A percentile compares a stretch with the other conserved stretches of the same genome.
Evolutionary conservation across 2,888 invertebrate genomes (phyloP).

Genomic region (Dryococelus australis): DNA sequence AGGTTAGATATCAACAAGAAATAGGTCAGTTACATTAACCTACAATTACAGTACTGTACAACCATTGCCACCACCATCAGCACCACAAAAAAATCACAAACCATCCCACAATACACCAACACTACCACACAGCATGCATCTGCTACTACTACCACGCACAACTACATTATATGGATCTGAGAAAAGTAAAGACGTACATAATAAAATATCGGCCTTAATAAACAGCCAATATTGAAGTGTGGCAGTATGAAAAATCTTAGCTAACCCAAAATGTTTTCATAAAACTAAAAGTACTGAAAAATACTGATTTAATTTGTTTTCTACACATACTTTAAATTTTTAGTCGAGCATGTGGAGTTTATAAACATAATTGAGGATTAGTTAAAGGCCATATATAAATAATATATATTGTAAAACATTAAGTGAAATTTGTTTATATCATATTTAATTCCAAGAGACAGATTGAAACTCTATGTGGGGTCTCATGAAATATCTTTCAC

Average conservation of each 20-base stretch:
- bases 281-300: no score
- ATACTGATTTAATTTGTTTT: no score
- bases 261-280: no score
- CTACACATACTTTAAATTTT: no score
- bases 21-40: not conserved
- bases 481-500: no score
- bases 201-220: not conserved
- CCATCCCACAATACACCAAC: constrained; percentile 22
- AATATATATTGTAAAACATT: no score
- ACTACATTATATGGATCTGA: constrained; percentile 17
- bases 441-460: no score
- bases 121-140: constrained; percentile 17
- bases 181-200: not conserved
- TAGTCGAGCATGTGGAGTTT: no score
- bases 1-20: not conserved
- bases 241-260: constrained; percentile 20
- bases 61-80: constrained; percentile 31
- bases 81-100: constrained; percentile 20
- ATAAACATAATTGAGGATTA: no score
- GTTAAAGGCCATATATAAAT: no score
- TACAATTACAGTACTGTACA: constrained; percentile 2
- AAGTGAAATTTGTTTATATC: no score
- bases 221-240: not conserved
- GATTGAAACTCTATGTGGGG: no score
- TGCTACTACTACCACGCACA: constrained; percentile 13